Evolutionary conservation across 2,797 vertebrate genomes (phyloP), one percentile per base, ranked within the genome.

Genomic region (Echiichthys vipera): DNA sequence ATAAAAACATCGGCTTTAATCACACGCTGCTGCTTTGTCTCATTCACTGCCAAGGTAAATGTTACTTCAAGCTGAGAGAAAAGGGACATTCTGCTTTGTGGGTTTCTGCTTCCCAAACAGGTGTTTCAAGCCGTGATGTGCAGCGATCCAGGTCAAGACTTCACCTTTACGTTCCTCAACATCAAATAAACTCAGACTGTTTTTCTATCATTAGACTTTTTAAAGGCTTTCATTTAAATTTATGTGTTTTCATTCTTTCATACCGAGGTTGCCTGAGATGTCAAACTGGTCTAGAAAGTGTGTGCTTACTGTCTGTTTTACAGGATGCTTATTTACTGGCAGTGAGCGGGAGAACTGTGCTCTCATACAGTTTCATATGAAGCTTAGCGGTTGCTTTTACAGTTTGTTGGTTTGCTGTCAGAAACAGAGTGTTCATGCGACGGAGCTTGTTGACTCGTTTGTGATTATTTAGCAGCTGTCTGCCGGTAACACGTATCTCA

Each of bases 31-130:
- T 94, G 93, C 94, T 94, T 95, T 94, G 94, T 97, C 96, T 97
- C 90, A 97, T 95, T 95, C 78, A 56, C 73, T 89, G 96, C 98
- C 97, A 99, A 97, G 88, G 91, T 89, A 97, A 98, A 98, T 95
- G 94, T 97, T 97, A 85, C 95, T 95, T 87, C 70, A 75, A 91
- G 84, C 57, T n/a, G 36, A 50, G 68, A 77, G 92, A 90, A 76
- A 91, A 88, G 40, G 1, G 65, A 84, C 75, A 90, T 93, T 89
- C 92, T 88, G 92, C 89, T 88, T 78, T 90, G 92, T 84, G 89
- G 78, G 90, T 95, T 94, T 93, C 84, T 86, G 86, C 91, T 92
- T 80, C 83, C 69, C 74, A 82, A 78, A 88, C 94, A 95, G 93
- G 94, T 95, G 93, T 92, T 92, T 82, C 79, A 75, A 71, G 64